A percentile compares a stretch with the other conserved stretches of the same genome.
These are phyloP conservation scores for Diadegma fenestrale DNA, from an alignment of 2,888 invertebrate genomes.

Conservation along the genomic window DNA sequence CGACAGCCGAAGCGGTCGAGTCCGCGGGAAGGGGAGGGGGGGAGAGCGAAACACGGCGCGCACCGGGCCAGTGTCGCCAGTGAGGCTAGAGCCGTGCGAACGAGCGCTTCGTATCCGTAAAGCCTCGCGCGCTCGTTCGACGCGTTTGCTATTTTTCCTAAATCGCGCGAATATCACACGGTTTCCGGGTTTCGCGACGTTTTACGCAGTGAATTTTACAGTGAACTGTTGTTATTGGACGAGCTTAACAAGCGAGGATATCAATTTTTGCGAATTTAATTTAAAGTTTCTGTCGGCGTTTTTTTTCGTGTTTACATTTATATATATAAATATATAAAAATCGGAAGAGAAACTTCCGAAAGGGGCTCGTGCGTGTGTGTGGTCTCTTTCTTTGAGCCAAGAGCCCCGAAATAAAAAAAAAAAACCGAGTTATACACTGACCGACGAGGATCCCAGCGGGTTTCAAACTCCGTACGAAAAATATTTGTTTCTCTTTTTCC, in stretches of 20 bases:
- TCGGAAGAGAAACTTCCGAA: background rate
- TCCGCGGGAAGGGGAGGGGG: conserved; percentile 60
- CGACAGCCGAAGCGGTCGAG: conserved; percentile 23
- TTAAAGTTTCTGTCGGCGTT: background rate
- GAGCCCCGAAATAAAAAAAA: conserved; percentile 4
- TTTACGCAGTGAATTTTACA: background rate
- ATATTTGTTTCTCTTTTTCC: conserved; percentile 8
- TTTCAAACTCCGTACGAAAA: conserved; percentile 35
- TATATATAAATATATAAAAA: background rate
- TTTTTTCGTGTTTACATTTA: background rate
- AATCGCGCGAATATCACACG: background rate
- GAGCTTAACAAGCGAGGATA: conserved; percentile 3
- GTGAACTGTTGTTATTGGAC: background rate
- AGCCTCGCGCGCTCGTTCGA: conserved; percentile 19
- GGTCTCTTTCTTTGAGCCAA: conserved; percentile 54
- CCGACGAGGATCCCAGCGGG: conserved; percentile 48
- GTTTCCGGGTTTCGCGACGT: background rate
- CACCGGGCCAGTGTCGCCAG: conserved; percentile 75
- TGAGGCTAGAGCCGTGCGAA: conserved; percentile 66
- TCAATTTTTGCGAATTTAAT: background rate
- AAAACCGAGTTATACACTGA: background rate
- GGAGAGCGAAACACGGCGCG: conserved; percentile 74
- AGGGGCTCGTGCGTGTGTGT: conserved; percentile 47
- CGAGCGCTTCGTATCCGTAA: conserved; percentile 53
- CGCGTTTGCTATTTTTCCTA: background rate